Base-by-base conservation (phyloP, 2,888 invertebrate species). In the Scaptomyza caliginosa region DNA sequence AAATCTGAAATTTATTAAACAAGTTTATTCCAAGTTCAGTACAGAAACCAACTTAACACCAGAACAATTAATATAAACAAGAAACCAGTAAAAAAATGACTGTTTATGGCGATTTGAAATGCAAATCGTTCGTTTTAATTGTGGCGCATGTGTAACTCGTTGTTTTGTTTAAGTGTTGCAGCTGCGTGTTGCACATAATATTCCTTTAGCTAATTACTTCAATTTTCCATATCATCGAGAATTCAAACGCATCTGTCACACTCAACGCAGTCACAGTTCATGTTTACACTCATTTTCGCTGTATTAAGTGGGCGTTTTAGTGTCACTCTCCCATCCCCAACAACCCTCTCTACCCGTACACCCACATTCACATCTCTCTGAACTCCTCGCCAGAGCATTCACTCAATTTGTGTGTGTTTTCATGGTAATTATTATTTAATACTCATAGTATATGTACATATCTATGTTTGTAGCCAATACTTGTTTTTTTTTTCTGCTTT, bases 391-490 rank as follows among this genome's bases (percentile, higher is more conserved):
- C 16, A 7, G 42, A 24, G 24, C 38, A 26, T 40, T 23, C 34
- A 7, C 39, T 10, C 26, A 38, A 54, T 68, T 68, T 68, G 46
- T 46, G 13, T 73, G 71, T 66, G 72, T 65, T 67, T 79, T 75
- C 73, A 83, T 80, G 81, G 73, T 70, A 80, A 80, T 80, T 77
- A 77, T 51, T 70, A 57, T 49, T 58, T 69, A 83, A 67, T 75
- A 64, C 59, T 48, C 48, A 51, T 39, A 50, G 34, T 28, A 19
- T 10, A n/a, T 8, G 5, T 3, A 45, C 3, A 19, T 7, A 39
- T 38, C 8, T 38, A 38, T 38, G 17, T 19, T 11, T 19, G 3
- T 38, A 38, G 24, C 19, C 16, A n/a, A 32, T n/a, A 42, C 11
- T 16, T 28, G 24, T 36, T 30, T 46, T 58, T 40, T 42, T 2